Conservation (phyloP, 2,797 vertebrate genomes). For the Gymnoscopelus microlampas region DNA sequence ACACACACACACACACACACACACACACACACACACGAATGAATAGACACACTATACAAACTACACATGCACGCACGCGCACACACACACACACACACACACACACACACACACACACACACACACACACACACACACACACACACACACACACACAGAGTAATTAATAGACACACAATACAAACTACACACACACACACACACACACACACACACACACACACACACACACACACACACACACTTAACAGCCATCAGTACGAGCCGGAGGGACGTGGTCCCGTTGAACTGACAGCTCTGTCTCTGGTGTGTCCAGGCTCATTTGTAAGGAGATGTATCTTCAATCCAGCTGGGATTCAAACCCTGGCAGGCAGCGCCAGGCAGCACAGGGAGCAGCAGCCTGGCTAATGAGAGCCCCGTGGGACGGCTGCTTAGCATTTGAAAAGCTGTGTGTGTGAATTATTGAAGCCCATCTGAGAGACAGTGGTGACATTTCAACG, state of each 20-base stretch:
- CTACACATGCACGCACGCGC: background rate
- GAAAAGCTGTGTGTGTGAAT: conserved; percentile 44
- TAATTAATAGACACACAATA: background rate
- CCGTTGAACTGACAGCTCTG: too few relatives aligned
- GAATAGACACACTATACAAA: too few relatives aligned
- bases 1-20: background rate
- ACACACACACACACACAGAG: background rate
- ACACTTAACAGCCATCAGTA: too few relatives aligned
- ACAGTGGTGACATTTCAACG: conserved; percentile 49
- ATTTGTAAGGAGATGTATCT: too few relatives aligned
- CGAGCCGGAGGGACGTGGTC: too few relatives aligned
- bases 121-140: background rate
- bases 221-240: background rate
- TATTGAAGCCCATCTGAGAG: conserved; percentile 82
- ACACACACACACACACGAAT: background rate
- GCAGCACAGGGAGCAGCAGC: too few relatives aligned
- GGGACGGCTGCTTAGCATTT: too few relatives aligned
- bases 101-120: conserved; percentile 5
- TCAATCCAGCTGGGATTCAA: too few relatives aligned
- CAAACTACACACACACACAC: conserved; percentile 9
- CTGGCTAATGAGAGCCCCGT: too few relatives aligned
- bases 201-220: conserved; percentile 5
- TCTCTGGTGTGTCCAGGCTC: too few relatives aligned
- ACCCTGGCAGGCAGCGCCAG: too few relatives aligned
- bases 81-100: conserved; percentile 14